Evolutionary conservation across 2,113 vertebrate genomes (phyloP).

Genomic region (Mungos mungo): DNA sequence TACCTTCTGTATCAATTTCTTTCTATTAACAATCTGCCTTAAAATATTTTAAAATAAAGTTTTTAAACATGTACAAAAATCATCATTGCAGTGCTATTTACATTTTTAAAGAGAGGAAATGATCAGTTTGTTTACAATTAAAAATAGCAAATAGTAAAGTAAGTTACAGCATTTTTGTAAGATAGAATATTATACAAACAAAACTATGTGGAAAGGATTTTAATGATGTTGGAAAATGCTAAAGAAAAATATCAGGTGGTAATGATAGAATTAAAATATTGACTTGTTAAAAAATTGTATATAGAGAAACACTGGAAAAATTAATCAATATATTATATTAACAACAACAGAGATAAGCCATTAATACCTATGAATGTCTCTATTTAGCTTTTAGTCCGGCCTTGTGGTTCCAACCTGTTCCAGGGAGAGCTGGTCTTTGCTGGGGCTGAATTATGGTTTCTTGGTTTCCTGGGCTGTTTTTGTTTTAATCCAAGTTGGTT

Average conservation of each 20-base stretch:
- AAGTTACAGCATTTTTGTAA: not conserved
- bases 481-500: too few relatives aligned
- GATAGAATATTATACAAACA: not conserved
- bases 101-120: not conserved
- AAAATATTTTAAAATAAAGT: not conserved
- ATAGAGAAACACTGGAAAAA: not conserved
- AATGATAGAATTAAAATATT: not conserved
- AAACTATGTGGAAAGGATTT: not conserved
- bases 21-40: not conserved
- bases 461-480: not conserved
- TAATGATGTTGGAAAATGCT: not conserved
- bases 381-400: not conserved
- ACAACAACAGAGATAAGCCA: not conserved
- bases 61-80: conserved; percentile 21
- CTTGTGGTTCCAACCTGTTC: not conserved
- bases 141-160: not conserved
- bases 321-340: not conserved
- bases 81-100: not conserved
- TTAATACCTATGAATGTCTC: not conserved
- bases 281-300: conserved; percentile 12
- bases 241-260: not conserved
- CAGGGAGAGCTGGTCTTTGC: not conserved
- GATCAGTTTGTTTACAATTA: not conserved
- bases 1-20: not conserved
- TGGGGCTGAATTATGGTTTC: not conserved